Percentiles rank a stretch among this genome's conserved stretches.
Evolutionary conservation across 2,888 invertebrate genomes (phyloP).

Genomic region (Heliconius erato): DNA sequence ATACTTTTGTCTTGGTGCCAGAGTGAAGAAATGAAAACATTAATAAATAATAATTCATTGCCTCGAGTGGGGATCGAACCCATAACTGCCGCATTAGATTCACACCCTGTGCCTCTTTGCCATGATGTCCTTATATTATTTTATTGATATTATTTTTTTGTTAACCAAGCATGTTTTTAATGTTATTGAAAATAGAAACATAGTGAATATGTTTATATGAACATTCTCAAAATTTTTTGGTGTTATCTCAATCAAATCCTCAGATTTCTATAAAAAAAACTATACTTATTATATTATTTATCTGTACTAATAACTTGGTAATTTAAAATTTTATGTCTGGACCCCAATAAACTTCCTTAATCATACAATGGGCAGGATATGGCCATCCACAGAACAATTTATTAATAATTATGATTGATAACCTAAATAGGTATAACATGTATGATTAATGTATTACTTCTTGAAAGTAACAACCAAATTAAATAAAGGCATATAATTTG

Average conservation of each 20-base stretch:
- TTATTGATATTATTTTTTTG: no score
- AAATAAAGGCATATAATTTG: neutral
- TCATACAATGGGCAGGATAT: constrained; percentile 32
- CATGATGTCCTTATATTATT: no score
- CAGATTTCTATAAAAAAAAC: neutral
- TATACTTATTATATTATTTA: neutral
- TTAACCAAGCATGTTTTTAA: neutral
- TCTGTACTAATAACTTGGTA: neutral
- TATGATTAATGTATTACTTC: constrained; percentile 12
- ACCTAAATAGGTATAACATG: constrained; percentile 24
- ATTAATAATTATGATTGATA: constrained; percentile 37
- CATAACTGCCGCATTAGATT: no score
- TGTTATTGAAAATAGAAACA: neutral
- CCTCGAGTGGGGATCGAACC: no score
- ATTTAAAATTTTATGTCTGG: constrained; percentile 30
- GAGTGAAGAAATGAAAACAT: no score
- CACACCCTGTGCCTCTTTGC: no score
- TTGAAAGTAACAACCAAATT: constrained; percentile 3
- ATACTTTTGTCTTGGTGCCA: no score
- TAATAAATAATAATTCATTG: no score
- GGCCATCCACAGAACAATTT: constrained; percentile 14
- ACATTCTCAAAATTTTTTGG: neutral
- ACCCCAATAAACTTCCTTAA: constrained; percentile 27
- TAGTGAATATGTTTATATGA: neutral
- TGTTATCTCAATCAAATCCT: no score